phyloP scores from a whole-genome alignment of 2,797 vertebrate species.

The Argyrosomus regius region DNA sequence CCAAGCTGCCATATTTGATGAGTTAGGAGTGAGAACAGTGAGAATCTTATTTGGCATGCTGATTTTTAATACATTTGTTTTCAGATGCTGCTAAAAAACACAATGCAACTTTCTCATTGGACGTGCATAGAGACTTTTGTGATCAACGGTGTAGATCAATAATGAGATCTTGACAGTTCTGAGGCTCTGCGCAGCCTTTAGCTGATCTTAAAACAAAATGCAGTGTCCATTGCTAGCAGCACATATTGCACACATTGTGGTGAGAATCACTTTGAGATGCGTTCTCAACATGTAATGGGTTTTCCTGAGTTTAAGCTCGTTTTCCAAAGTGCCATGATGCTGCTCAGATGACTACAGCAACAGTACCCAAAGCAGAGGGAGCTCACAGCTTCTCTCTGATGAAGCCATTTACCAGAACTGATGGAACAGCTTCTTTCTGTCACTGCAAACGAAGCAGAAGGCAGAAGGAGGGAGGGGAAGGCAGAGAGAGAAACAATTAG shows the following conservation, averaged over 20 bases:
- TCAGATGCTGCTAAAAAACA: background rate
- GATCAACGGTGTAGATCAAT: background rate
- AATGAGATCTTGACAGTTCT: background rate
- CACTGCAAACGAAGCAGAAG: constrained; percentile 61
- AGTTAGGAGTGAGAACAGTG: too few species aligned
- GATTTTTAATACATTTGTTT: background rate
- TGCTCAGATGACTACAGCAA: constrained; percentile 34
- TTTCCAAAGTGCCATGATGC: constrained; percentile 38
- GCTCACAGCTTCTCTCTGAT: constrained; percentile 64
- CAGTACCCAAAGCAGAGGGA: constrained; percentile 56
- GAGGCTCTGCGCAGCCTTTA: background rate
- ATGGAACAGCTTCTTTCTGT: constrained; percentile 68
- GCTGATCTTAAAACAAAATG: background rate
- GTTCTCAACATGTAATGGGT: constrained; percentile 4
- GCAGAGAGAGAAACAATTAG: constrained; percentile 81
- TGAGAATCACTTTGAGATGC: constrained; percentile 28
- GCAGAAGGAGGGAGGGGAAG: constrained; percentile 46
- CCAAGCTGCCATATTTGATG: too few species aligned
- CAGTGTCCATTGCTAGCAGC: background rate
- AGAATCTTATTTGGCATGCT: too few species aligned
- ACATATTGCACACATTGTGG: background rate
- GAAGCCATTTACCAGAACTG: constrained; percentile 64
- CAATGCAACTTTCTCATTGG: background rate
- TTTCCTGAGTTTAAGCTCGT: constrained; percentile 26
- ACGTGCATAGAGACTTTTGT: background rate